Percentiles rank a stretch among this genome's conserved stretches.
phyloP scores from a whole-genome alignment of 2,888 invertebrate species.

The Myopa tessellatipennis region DNA sequence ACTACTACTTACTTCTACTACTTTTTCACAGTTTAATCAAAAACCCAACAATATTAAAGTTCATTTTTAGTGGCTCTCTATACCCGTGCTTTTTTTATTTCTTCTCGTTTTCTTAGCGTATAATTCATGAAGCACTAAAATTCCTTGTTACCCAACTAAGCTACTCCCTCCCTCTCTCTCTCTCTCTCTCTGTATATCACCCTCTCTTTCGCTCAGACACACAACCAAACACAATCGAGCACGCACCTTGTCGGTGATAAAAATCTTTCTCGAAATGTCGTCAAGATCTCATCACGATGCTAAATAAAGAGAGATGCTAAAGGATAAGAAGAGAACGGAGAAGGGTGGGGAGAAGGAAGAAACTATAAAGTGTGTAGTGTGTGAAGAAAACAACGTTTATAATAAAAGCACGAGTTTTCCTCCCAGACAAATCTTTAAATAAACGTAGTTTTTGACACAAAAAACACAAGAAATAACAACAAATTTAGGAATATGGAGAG shows the following conservation, averaged over 20 bases:
- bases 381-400: too few relatives aligned
- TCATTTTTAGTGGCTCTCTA: too few relatives aligned
- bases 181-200: not conserved
- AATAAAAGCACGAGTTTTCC: not conserved
- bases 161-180: not conserved
- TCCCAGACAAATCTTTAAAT: not conserved
- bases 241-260: slow-evolving; percentile 42
- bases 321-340: not conserved
- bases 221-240: not conserved
- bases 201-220: not conserved
- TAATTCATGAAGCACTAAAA: not conserved
- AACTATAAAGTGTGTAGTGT: too few relatives aligned
- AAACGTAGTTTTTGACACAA: not conserved
- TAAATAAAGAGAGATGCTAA: slow-evolving; percentile 16
- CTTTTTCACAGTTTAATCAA: too few relatives aligned
- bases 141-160: not conserved
- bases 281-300: slow-evolving; percentile 47
- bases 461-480: not conserved
- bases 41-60: too few relatives aligned
- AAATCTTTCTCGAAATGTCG: slow-evolving; percentile 49
- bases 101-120: not conserved
- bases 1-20: too few relatives aligned
- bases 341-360: not conserved
- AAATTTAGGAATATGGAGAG: not conserved
- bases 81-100: not conserved